Base-by-base conservation (phyloP, 2,113 vertebrate species). In the Alligator sinensis region DNA sequence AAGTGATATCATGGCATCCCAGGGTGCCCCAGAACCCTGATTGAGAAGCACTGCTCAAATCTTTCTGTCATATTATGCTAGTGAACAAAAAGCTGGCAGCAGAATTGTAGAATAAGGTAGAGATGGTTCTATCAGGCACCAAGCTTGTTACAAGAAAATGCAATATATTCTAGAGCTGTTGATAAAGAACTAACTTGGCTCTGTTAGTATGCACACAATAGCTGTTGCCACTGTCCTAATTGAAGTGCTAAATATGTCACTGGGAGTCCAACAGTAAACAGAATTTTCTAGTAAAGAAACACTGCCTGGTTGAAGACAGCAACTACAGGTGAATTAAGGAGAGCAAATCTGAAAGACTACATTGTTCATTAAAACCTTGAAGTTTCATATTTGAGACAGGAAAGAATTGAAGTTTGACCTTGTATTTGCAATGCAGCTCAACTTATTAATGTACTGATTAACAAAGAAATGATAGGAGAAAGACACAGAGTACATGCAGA, bases 91-190 rank as follows among this genome's bases (percentile, higher is more conserved):
- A 94, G 84, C 18, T 90, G 81, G 77, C 68, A 95, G 83, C 83
- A 92, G 70, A 93, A 66, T 77, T 76, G 24, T 66, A 82, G 76
- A 81, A 24, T 1, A 47, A 47, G 2, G 59, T 77, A 93, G 25
- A 95, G 95, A 79, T 92, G 91, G 86, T 58, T 92, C 77, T 92
- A 88, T 81, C 72, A 91, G 95, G 90, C 66, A 86, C 3, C 4
- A 30, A 92, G 72, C n/a, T 47, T 92, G 62, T 93, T 82, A 88
- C 94, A 94, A 95, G 85, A 92, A 93, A 90, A 47, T 58, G 24
- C 82, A 80, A 92, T 64, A n/a, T 28, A 28, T 28, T 66, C 63
- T 66, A 11, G 28, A 16, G 14, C n/a, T 28, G 6, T 17, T 18
- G 64, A 15, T 68, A 28, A 28, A 68, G 28, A 93, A 92, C 81